These are phyloP conservation scores for Ametastegia equiseti DNA, from an alignment of 2,888 invertebrate genomes.

Conservation along the genomic window DNA sequence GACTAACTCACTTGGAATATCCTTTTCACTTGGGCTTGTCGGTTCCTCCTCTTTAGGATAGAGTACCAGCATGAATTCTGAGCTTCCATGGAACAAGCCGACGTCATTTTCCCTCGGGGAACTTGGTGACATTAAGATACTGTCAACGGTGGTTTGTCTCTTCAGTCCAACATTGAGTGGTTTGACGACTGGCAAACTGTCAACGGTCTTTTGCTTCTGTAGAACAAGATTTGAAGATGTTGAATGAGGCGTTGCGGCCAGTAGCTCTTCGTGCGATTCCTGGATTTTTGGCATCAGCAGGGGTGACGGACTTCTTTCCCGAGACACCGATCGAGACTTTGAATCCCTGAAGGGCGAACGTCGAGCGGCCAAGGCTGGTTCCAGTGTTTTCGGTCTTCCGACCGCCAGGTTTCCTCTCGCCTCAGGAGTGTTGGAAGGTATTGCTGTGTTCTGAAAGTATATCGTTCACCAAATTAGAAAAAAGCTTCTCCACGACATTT, in stretches of 20 bases:
- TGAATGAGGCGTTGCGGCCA: slow-evolving; percentile 22
- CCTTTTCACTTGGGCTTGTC: slow-evolving; percentile 18
- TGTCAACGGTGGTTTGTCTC: slow-evolving; percentile 48
- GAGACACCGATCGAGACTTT: slow-evolving; percentile 53
- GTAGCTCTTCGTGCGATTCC: slow-evolving; percentile 45
- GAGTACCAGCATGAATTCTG: slow-evolving; percentile 90
- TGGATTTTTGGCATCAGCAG: slow-evolving; percentile 55
- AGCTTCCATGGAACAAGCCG: slow-evolving; percentile 81
- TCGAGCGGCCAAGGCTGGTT: slow-evolving; percentile 54
- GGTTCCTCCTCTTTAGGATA: slow-evolving; percentile 78
- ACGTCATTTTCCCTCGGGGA: slow-evolving; percentile 69
- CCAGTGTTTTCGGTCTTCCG: slow-evolving; percentile 43
- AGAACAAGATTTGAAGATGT: slow-evolving; percentile 20
- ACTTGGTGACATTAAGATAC: slow-evolving; percentile 48
- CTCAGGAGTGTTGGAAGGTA: not conserved
- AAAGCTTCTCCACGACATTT: not conserved
- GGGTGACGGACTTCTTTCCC: slow-evolving; percentile 63
- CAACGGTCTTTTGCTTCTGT: slow-evolving; percentile 41
- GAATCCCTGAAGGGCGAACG: slow-evolving; percentile 52
- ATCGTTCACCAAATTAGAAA: not conserved
- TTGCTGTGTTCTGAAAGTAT: not conserved
- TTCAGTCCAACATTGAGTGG: slow-evolving; percentile 49
- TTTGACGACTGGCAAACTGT: slow-evolving; percentile 39
- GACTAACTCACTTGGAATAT: slow-evolving; percentile 40
- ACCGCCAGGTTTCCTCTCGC: slow-evolving; percentile 38